Evolutionary conservation across 2,797 vertebrate genomes (phyloP), one percentile per base, ranked within the genome.

Genomic region (Hippopotamyrus pictus): DNA sequence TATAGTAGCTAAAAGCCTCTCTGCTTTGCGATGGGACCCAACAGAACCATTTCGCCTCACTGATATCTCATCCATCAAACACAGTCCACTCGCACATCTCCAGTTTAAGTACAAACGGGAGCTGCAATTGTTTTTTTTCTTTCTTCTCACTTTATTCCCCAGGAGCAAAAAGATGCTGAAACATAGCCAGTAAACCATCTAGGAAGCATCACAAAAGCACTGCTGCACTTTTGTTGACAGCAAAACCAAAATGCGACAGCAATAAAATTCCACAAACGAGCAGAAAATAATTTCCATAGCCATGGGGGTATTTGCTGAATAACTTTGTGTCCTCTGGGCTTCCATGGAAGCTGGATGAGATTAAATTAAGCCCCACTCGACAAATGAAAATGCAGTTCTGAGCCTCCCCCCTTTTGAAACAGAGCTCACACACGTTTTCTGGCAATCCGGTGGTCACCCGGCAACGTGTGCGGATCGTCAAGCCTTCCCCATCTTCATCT

Each of bases 401-500:
- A 50, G 33, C 46, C 17, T 59, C 50, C 73, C 51, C 51, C 41
- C 62, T 44, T 54, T 19, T 88, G 54, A 79, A 46, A 85, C 9
- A 7, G 41, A 7, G 48, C 46, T 46, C 19, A 14, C 62, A 7
- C 22, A 1, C 19, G n/a, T 91, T 90, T 89, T 73, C 12, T 79
- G 86, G 79, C 90, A 62, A 48, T 6, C 53, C 1, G 88, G 89
- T 88, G 89, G 91, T 92, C 88, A 89, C 86, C 88, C 51, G 88
- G 86, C 25, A 90, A 89, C 86, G 88, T 90, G 50, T 73, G 88
- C 76, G 85, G 62, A 90, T 92, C 87, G 85, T 90, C 89, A 91
- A 89, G 87, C 86, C 89, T 87, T 85, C 91, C 90, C 83, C 89
- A 89, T 91, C 90, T 91, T 89, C 89, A 59, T 79, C 91, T 92